phyloP scores from a whole-genome alignment of 2,113 vertebrate genomes.

The Brevimyrus niger region DNA sequence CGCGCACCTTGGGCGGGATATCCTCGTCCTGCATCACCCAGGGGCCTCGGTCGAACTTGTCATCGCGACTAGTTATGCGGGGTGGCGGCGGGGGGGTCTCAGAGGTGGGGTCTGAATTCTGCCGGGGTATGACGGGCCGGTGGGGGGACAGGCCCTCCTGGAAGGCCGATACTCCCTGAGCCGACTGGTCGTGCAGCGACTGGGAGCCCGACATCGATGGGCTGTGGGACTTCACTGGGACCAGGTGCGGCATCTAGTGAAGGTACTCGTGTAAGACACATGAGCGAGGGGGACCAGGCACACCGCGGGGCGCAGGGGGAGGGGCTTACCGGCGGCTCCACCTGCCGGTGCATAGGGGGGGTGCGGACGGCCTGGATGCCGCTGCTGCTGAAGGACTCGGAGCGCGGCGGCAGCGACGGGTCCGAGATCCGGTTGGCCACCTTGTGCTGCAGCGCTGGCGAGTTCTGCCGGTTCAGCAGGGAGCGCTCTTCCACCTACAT shows the following conservation, averaged over 20 bases:
- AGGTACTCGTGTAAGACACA: conserved; percentile 36
- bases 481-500: conserved; percentile 78
- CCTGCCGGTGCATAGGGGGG: conserved; percentile 84
- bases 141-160: conserved; percentile 86
- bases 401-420: conserved; percentile 88
- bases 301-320: neutral
- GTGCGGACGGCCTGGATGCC: conserved; percentile 87
- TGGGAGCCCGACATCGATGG: conserved; percentile 88
- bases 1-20: conserved; percentile 86
- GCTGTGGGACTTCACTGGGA: conserved; percentile 91
- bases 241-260: conserved; percentile 83
- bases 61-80: conserved; percentile 70
- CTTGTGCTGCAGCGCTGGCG: conserved; percentile 88
- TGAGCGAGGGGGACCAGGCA: conserved; percentile 10
- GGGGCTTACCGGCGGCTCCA: conserved; percentile 82
- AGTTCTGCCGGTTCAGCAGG: conserved; percentile 80
- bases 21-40: conserved; percentile 98
- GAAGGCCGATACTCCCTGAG: conserved; percentile 87
- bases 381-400: conserved; percentile 94
- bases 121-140: conserved; percentile 92
- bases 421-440: conserved; percentile 96
- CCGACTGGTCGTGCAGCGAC: conserved; percentile 89
- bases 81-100: conserved; percentile 90
- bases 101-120: conserved; percentile 98
- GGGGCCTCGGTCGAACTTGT: conserved; percentile 91